phyloP scores from a whole-genome alignment of 1,140 invertebrate species.

The Gonatopus flavifemur region DNA sequence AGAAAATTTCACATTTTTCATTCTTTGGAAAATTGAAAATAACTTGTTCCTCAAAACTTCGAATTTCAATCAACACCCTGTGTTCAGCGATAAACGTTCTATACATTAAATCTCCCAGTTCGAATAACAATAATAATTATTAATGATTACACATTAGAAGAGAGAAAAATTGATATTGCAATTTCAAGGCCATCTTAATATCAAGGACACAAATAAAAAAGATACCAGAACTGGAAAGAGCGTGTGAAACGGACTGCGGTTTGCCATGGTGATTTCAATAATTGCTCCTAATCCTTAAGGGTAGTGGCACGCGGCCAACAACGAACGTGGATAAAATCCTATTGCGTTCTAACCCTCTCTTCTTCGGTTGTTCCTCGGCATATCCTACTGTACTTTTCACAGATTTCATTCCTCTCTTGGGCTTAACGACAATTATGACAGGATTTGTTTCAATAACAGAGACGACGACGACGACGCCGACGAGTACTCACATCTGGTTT shows the following conservation, averaged over 20 bases:
- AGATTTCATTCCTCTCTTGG: constrained; percentile 23
- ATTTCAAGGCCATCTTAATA: no score
- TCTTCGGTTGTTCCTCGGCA: neutral
- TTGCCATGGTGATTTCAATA: constrained; percentile 47
- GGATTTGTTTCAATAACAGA: constrained; percentile 52
- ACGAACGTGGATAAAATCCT: constrained; percentile 30
- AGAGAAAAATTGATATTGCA: no score
- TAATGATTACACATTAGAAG: no score
- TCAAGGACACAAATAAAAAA: no score
- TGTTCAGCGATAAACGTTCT: no score
- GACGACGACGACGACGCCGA: constrained; percentile 10
- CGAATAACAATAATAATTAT: no score
- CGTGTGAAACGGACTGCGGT: constrained; percentile 43
- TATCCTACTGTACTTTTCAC: constrained; percentile 10
- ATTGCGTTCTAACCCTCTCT: constrained; percentile 27
- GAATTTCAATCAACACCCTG: no score
- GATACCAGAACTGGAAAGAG: constrained; percentile 19
- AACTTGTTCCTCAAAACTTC: no score
- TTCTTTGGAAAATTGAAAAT: no score
- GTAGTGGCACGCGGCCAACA: constrained; percentile 36
- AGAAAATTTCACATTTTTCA: no score
- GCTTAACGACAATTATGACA: constrained; percentile 36
- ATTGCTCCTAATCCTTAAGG: constrained; percentile 55
- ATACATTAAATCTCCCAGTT: no score
- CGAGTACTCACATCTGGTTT: no score